These are phyloP conservation scores for Xenotilapia flavipinnis DNA, from an alignment of 2,113 vertebrate species.

Conservation along the genomic window DNA sequence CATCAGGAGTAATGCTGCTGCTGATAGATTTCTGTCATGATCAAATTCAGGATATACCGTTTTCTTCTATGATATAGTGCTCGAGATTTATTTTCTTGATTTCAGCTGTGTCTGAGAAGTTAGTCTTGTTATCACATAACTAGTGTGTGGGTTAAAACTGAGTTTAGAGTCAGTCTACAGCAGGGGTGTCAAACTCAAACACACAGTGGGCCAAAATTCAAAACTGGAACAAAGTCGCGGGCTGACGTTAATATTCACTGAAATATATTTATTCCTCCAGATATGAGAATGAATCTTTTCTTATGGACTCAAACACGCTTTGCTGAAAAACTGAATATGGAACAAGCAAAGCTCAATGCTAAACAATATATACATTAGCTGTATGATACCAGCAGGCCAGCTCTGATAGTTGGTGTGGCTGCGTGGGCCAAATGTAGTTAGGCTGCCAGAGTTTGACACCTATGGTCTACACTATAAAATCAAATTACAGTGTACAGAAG, in stretches of 20 bases:
- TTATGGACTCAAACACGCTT: background rate
- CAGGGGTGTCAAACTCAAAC: background rate
- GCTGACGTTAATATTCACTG: background rate
- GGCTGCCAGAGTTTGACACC: background rate
- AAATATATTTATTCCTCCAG: background rate
- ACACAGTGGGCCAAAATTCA: background rate
- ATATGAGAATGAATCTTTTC: background rate
- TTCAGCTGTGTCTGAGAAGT: background rate
- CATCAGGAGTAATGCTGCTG: background rate
- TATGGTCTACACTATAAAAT: background rate
- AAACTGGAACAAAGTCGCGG: background rate
- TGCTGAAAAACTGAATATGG: background rate
- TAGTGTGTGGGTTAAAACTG: background rate
- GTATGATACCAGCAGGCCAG: no score
- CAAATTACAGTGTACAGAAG: background rate
- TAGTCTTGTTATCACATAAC: background rate
- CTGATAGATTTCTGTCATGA: background rate
- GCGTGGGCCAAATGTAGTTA: fast-evolving
- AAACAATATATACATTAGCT: no score
- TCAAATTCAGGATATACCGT: background rate
- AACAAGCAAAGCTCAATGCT: background rate
- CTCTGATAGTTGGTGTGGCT: background rate
- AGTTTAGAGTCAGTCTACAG: background rate
- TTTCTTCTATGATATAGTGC: background rate
- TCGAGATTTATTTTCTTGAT: background rate